Percentiles rank a stretch among this genome's conserved stretches.
Conservation (phyloP, 2,797 vertebrate species). For the Parotocinclus haroldoi region DNA sequence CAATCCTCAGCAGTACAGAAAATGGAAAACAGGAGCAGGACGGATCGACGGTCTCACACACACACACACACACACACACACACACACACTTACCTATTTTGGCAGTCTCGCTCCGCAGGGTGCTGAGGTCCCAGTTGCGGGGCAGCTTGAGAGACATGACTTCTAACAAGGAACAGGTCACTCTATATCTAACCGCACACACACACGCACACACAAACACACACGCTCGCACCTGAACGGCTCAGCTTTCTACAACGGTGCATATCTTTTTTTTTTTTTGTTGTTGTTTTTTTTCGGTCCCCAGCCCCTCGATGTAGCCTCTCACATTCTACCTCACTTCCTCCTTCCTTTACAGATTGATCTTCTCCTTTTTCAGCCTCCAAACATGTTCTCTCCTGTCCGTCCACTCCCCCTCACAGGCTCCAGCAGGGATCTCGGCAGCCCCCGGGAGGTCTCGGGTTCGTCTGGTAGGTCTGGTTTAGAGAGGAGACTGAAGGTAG, state of each 20-base stretch:
- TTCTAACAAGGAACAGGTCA: constrained; percentile 53
- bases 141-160: constrained; percentile 93
- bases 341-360: constrained; percentile 66
- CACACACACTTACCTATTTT: constrained; percentile 81
- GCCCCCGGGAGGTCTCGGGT: background rate
- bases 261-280: constrained; percentile 39
- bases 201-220: constrained; percentile 14
- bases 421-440: background rate
- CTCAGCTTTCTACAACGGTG: constrained; percentile 24
- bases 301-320: constrained; percentile 19
- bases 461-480: background rate
- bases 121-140: constrained; percentile 91
- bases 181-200: constrained; percentile 41
- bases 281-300: too few relatives aligned
- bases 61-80: constrained; percentile 10
- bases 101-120: constrained; percentile 78
- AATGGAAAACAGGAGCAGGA: background rate
- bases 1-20: too few relatives aligned
- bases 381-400: constrained; percentile 56
- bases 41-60: background rate
- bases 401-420: constrained; percentile 35
- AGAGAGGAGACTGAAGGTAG: background rate
- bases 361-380: constrained; percentile 48
- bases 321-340: constrained; percentile 61
- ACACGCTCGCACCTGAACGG: constrained; percentile 11